Conservation (phyloP, 2,888 invertebrate species). For the Cataglyphis livida region DNA sequence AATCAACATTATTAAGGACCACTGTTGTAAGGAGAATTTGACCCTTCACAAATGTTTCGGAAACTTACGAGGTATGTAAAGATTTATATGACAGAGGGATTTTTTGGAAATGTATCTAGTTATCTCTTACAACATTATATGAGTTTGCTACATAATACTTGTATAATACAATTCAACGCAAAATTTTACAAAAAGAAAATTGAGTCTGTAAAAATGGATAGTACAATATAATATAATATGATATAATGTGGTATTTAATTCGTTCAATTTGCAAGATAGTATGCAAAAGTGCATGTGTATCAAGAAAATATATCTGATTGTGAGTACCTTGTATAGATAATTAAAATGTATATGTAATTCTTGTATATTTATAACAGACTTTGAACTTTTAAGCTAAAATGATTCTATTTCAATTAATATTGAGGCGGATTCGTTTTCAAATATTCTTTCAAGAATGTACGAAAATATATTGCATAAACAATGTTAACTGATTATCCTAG, state of each 20-base stretch:
- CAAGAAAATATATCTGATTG: slow-evolving; percentile 14
- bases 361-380: slow-evolving; percentile 58
- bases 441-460: slow-evolving; percentile 18
- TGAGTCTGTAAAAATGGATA: slow-evolving; percentile 64
- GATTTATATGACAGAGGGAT: slow-evolving; percentile 34
- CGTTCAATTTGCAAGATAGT: slow-evolving; percentile 40
- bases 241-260: slow-evolving; percentile 65
- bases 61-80: slow-evolving; percentile 18
- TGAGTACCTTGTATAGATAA: slow-evolving; percentile 54
- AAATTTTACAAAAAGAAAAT: slow-evolving; percentile 51
- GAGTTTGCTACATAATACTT: slow-evolving; percentile 62
- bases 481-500: background rate
- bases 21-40: slow-evolving; percentile 38
- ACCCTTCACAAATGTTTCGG: slow-evolving; percentile 40
- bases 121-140: slow-evolving; percentile 15
- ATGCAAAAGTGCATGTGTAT: slow-evolving; percentile 32
- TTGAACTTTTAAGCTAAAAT: slow-evolving; percentile 18
- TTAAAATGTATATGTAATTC: slow-evolving; percentile 52
- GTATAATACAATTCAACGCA: slow-evolving; percentile 68
- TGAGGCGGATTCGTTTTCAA: background rate
- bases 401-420: slow-evolving; percentile 17
- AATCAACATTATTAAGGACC: slow-evolving; percentile 65
- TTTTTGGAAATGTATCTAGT: slow-evolving; percentile 57
- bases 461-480: slow-evolving; percentile 4
- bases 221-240: slow-evolving; percentile 65